Evolutionary conservation across 2,113 vertebrate species (phyloP).

Genomic region (Crotalus helleri): DNA sequence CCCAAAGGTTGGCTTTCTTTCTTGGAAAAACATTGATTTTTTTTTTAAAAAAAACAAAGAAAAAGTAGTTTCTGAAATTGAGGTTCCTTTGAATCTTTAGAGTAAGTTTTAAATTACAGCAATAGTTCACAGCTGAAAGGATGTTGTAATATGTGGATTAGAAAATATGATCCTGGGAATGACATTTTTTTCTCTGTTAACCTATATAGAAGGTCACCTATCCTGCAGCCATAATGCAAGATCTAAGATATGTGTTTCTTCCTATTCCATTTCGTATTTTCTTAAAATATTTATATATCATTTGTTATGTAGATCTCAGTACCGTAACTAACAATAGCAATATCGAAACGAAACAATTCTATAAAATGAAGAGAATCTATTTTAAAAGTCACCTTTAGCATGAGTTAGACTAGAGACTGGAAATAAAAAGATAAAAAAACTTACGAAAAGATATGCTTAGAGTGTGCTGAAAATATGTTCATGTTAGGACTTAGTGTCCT

Average conservation of each 20-base stretch:
- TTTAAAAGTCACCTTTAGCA: not conserved
- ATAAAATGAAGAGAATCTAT: not conserved
- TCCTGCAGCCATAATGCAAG: not conserved
- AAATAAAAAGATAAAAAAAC: not conserved
- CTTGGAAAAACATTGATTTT: not conserved
- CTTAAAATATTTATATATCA: not conserved
- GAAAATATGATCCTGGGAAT: not conserved
- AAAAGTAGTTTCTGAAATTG: not conserved
- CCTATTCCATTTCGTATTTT: not conserved
- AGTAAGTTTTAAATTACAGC: not conserved
- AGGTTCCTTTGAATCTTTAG: not conserved
- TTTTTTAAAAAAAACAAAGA: not conserved
- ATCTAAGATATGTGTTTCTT: not conserved
- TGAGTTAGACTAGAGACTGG: not conserved
- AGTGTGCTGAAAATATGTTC: not conserved
- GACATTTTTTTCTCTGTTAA: not conserved
- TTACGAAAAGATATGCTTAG: not conserved
- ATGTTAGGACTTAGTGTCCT: not conserved
- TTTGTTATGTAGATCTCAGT: not conserved
- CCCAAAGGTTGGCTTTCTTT: not conserved
- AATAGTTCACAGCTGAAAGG: constrained; percentile 4
- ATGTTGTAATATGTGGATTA: not conserved
- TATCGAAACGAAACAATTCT: not conserved
- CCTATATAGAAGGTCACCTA: not conserved
- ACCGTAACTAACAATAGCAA: not conserved